Percentiles rank a stretch among this genome's conserved stretches.
Evolutionary conservation across 1,140 invertebrate species (phyloP).

Genomic region (Sycophaga agraensis): DNA sequence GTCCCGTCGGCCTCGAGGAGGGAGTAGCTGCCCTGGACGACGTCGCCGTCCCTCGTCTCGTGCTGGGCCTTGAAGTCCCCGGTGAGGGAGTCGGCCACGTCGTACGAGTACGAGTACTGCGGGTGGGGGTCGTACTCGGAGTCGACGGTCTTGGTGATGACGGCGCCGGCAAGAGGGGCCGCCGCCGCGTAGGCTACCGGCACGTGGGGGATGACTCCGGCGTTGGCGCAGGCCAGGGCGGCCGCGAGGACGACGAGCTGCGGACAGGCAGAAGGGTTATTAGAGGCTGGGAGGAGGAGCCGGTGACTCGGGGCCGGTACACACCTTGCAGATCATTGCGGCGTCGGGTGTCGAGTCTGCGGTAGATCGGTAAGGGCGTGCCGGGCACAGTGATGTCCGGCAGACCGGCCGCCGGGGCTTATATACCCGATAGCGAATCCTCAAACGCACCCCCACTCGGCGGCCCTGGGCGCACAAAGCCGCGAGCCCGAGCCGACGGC

Average conservation of each 20-base stretch:
- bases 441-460: slow-evolving; percentile 11
- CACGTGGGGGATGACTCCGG: slow-evolving; percentile 34
- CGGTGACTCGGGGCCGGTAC: neutral
- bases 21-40: slow-evolving; percentile 61
- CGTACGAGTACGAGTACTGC: slow-evolving; percentile 61
- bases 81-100: slow-evolving; percentile 59
- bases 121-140: slow-evolving; percentile 56
- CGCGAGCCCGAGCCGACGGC: too few relatives aligned
- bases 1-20: slow-evolving; percentile 51
- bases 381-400: slow-evolving; percentile 17
- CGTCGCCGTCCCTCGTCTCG: slow-evolving; percentile 59
- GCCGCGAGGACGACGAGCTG: slow-evolving; percentile 55
- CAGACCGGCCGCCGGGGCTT: neutral
- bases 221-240: slow-evolving; percentile 50
- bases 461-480: neutral
- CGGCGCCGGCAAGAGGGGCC: slow-evolving; percentile 31
- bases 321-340: slow-evolving; percentile 29
- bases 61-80: slow-evolving; percentile 60
- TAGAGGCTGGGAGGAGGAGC: too few relatives aligned
- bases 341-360: too few relatives aligned
- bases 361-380: neutral
- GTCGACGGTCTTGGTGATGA: slow-evolving; percentile 38
- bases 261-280: too few relatives aligned
- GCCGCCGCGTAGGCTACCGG: slow-evolving; percentile 28
- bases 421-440: slow-evolving; percentile 15